phyloP scores from a whole-genome alignment of 2,888 invertebrate genomes.

The Anthophora plumipes region DNA sequence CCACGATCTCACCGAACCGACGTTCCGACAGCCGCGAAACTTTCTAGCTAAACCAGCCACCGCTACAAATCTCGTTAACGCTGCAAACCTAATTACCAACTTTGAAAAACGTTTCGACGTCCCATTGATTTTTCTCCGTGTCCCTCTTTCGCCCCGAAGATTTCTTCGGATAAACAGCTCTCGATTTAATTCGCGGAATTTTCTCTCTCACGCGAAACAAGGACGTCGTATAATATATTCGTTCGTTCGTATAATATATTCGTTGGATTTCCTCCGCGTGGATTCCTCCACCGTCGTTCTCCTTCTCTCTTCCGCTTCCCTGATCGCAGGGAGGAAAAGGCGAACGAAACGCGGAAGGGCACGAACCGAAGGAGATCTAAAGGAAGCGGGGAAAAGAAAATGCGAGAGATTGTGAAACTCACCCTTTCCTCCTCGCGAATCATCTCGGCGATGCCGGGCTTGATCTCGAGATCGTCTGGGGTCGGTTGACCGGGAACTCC shows the following conservation, averaged over 20 bases:
- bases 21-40: neutral
- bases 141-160: neutral
- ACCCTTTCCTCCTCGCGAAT: slow-evolving; percentile 98
- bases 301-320: no score
- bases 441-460: slow-evolving; percentile 98
- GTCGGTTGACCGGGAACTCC: slow-evolving; percentile 68
- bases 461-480: slow-evolving; percentile 94
- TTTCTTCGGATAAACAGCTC: neutral
- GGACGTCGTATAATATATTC: no score
- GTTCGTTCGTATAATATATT: no score
- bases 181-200: no score
- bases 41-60: slow-evolving; percentile 2
- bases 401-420: slow-evolving; percentile 85
- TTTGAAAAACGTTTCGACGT: slow-evolving; percentile 25
- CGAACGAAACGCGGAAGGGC: no score
- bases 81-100: slow-evolving; percentile 6
- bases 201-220: no score
- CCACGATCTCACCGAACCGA: neutral
- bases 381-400: neutral
- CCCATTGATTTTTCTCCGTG: neutral
- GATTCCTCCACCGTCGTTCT: no score
- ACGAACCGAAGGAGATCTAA: no score
- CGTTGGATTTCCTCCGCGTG: no score
- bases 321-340: no score
- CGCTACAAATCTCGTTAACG: slow-evolving; percentile 17